Percentiles rank a stretch among this genome's conserved stretches.
These are phyloP conservation scores for Apostichopus californicus DNA, from an alignment of 35 echinoderm and acorn worm species.

Conservation along the genomic window DNA sequence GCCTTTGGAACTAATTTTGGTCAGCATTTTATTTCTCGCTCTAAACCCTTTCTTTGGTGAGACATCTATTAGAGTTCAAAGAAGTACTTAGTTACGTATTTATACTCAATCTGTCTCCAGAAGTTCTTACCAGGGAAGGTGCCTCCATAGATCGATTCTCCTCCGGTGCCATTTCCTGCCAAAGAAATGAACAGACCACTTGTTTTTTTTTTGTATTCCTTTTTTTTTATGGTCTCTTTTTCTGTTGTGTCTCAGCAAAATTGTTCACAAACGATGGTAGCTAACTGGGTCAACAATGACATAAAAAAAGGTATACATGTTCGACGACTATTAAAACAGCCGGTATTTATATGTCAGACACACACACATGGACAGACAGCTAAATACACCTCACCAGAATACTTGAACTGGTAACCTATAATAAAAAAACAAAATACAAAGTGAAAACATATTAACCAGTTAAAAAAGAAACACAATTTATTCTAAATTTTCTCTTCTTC, in stretches of 20 bases:
- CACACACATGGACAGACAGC: neutral
- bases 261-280: too few relatives aligned
- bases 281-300: too few relatives aligned
- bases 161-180: constrained; percentile 95
- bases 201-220: neutral
- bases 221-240: too few relatives aligned
- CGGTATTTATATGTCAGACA: neutral
- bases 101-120: neutral
- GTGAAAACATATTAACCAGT: neutral
- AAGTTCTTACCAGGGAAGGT: constrained; percentile 87
- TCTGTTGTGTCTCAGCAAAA: too few relatives aligned
- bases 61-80: too few relatives aligned
- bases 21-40: too few relatives aligned
- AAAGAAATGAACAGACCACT: neutral
- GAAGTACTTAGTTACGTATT: too few relatives aligned
- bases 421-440: neutral
- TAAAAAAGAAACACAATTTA: too few relatives aligned
- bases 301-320: neutral
- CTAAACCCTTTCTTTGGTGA: too few relatives aligned
- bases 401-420: neutral
- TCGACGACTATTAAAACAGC: neutral
- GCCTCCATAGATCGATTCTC: constrained; percentile 96
- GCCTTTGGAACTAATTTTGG: too few relatives aligned
- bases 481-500: too few relatives aligned
- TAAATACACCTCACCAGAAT: neutral